A percentile compares a stretch with the other conserved stretches of the same genome.
These are phyloP conservation scores for Mus minutoides DNA, from an alignment of 2,797 vertebrate species.

Conservation along the genomic window DNA sequence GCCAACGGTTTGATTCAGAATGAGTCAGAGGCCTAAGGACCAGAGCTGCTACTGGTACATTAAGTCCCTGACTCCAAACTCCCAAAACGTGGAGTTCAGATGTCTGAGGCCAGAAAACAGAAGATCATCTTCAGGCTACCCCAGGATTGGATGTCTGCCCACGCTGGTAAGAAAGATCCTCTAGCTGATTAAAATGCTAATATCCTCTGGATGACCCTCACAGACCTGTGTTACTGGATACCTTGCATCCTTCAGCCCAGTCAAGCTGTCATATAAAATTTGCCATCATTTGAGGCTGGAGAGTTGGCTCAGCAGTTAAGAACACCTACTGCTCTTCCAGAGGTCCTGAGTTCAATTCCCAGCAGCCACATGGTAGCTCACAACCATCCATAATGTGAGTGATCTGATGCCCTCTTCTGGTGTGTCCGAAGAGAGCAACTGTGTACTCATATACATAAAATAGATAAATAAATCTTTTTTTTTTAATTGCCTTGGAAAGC, in stretches of 20 bases:
- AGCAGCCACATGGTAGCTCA: too few relatives aligned
- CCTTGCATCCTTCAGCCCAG: neutral
- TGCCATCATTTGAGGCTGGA: too few relatives aligned
- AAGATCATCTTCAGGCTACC: neutral
- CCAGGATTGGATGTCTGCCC: neutral
- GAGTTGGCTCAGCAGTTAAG: too few relatives aligned
- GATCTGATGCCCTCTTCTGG: too few relatives aligned
- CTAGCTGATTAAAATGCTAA: neutral
- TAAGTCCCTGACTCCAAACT: neutral
- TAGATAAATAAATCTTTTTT: too few relatives aligned
- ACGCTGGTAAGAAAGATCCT: neutral
- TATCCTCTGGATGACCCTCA: neutral
- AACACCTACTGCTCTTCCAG: too few relatives aligned
- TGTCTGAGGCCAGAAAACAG: neutral
- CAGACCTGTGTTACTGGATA: neutral
- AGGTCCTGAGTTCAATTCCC: too few relatives aligned
- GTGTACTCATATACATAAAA: too few relatives aligned
- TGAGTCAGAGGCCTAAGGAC: neutral
- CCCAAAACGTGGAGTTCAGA: neutral
- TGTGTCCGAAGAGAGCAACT: too few relatives aligned
- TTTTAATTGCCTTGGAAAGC: too few relatives aligned
- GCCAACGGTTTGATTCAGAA: neutral
- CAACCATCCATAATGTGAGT: too few relatives aligned
- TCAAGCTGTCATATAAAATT: neutral
- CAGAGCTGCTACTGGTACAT: neutral